Conservation (phyloP, 2,113 vertebrate genomes). For the Mustelus asterias region DNA sequence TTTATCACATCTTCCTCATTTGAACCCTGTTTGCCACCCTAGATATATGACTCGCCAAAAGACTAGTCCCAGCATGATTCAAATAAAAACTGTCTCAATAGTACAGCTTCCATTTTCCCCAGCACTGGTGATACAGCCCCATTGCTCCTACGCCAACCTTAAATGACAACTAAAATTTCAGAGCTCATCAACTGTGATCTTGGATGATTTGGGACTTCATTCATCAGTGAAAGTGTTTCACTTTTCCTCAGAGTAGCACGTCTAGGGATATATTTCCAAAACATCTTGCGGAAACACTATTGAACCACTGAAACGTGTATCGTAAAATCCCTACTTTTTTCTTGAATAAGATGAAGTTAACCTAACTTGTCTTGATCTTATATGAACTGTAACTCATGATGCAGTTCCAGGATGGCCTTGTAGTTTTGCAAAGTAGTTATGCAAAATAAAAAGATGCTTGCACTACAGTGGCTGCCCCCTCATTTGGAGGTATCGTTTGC, state of each 20-base stretch:
- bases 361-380: background rate
- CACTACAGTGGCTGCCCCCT: background rate
- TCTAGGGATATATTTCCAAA: background rate
- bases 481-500: background rate
- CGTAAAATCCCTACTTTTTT: too few species aligned
- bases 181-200: background rate
- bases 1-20: too few species aligned
- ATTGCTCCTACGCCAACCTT: background rate
- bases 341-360: background rate
- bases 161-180: background rate
- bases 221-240: background rate
- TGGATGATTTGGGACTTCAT: background rate
- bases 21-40: too few species aligned
- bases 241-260: background rate
- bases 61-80: too few species aligned
- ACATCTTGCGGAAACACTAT: background rate
- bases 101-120: too few species aligned
- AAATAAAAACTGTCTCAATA: too few species aligned
- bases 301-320: background rate
- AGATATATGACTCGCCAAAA: too few species aligned
- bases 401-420: background rate
- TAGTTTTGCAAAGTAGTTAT: background rate
- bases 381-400: background rate
- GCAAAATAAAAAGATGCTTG: background rate
- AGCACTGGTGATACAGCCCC: too few species aligned